A percentile compares a stretch with the other conserved stretches of the same genome.
Evolutionary conservation across 2,888 invertebrate species (phyloP).

Genomic region (Chironomus riparius): DNA sequence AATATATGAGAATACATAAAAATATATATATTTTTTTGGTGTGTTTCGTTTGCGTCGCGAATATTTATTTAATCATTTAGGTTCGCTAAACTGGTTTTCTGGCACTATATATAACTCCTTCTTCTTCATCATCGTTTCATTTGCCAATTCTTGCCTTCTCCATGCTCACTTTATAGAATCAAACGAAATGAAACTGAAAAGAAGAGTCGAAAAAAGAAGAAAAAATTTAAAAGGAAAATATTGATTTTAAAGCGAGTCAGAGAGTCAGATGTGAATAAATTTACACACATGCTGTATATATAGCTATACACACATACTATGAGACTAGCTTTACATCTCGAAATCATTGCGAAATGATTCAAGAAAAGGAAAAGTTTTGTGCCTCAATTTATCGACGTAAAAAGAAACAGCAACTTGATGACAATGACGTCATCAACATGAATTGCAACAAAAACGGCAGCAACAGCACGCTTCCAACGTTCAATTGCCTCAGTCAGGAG

Average conservation of each 20-base stretch:
- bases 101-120: neutral
- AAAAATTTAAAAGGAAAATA: conserved; percentile 23
- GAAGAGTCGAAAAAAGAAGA: neutral
- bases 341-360: too few species aligned
- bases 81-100: conserved; percentile 20
- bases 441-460: too few species aligned
- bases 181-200: neutral
- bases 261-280: neutral
- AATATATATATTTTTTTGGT: neutral
- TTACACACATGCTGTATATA: neutral
- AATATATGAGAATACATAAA: neutral
- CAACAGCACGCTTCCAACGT: neutral
- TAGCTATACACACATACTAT: neutral
- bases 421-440: neutral
- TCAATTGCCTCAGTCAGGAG: neutral
- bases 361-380: too few species aligned
- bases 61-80: conserved; percentile 25
- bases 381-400: neutral
- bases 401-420: neutral
- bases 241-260: neutral
- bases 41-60: conserved; percentile 16
- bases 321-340: too few species aligned
- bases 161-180: neutral
- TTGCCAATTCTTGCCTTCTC: neutral
- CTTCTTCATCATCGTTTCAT: neutral